Evolutionary conservation across 1,140 invertebrate genomes (phyloP), one percentile per base, ranked within the genome.

Genomic region (Diorhabda sublineata): DNA sequence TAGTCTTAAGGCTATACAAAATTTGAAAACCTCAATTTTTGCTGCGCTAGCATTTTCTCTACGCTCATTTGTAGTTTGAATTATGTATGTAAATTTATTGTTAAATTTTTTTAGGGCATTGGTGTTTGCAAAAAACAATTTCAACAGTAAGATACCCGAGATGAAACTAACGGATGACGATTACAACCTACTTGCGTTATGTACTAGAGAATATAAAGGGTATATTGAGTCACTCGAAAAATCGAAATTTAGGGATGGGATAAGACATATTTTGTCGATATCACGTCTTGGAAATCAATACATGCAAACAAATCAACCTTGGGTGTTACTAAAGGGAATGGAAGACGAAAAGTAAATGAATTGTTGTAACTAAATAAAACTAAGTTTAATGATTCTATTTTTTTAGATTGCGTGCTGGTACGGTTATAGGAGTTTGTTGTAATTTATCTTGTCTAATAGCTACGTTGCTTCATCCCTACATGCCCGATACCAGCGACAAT

Each of bases 211-310:
- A 82, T 78, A 98, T 9, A 84, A 85, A 4, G 86, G 85, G 4
- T 99, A 98, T 78, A 85, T 93, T 1, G 84, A 85, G 7, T 87
- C 91, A 0, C 83, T 99, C 84, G 95, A 98, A 77, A 88, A 90
- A 73, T 90, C 90, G 0, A 91, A 89, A 77, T 82, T 98, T 43
- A 85, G 95, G 47, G 97, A 99, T 78, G 94, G 91, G 0, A 87
- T 99, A 41, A 85, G 90, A 42, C 89, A 91, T 76, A 89, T 99
- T 72, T 83, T 99, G 68, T 86, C 86, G 42, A 93, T 99, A 71
- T 97, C 97, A 0, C 88, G 93, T 26, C 87, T 94, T 73, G 97
- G 97, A 41, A 99, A 99, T 85, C 95, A 96, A 75, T 97, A 95
- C 77, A 96, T 99, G 89, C 98, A 99, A 83, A 83, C 85, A 2